These are phyloP conservation scores for Gallinago paraguaiae DNA, from an alignment of 2,113 vertebrate species.

Conservation along the genomic window DNA sequence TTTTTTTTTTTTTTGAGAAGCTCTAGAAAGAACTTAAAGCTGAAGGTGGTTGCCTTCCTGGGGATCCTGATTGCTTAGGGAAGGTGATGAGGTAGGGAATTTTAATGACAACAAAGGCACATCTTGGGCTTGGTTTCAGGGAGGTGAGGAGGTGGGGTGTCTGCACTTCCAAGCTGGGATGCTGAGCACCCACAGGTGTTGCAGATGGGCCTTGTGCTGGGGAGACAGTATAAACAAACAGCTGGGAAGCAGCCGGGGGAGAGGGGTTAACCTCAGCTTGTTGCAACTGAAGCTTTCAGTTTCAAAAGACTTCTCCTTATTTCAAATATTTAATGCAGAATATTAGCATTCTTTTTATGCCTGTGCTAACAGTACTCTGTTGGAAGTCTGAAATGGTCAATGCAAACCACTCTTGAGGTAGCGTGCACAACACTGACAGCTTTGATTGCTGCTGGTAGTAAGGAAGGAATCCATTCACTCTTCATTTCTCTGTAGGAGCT, in stretches of 20 bases:
- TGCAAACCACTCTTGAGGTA: fast-evolving
- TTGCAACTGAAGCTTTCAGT: neutral
- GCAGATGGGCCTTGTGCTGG: neutral
- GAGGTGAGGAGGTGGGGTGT: neutral
- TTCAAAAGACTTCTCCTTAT: neutral
- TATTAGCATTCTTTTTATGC: neutral
- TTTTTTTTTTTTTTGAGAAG: neutral
- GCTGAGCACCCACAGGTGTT: neutral
- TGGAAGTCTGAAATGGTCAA: neutral
- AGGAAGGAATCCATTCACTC: neutral
- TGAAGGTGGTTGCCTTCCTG: neutral
- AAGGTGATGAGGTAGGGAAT: neutral
- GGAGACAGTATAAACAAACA: neutral
- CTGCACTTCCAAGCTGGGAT: neutral
- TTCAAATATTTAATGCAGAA: neutral
- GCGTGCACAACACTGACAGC: neutral
- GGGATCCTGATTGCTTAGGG: neutral
- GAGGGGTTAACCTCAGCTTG: neutral
- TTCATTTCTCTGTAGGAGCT: neutral
- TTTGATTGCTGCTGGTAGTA: neutral
- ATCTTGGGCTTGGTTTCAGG: neutral
- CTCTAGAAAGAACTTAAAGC: neutral
- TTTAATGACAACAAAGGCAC: neutral
- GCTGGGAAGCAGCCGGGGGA: neutral
- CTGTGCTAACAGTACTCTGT: neutral